Evolutionary conservation across 2,113 vertebrate genomes (phyloP).

Genomic region (Actenoides lindsayi): DNA sequence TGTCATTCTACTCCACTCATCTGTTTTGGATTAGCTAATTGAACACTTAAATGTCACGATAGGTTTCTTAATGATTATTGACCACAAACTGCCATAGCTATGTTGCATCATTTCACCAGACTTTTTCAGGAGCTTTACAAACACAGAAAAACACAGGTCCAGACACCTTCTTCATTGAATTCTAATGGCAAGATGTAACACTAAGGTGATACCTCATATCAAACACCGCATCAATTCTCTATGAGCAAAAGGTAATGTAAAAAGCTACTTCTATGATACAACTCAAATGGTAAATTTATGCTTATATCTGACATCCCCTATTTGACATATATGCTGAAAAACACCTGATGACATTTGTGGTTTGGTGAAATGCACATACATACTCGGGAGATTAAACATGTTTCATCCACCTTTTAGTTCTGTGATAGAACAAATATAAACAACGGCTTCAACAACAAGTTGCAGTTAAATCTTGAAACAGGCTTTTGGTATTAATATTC

Average conservation of each 20-base stretch:
- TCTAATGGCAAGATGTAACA: not conserved
- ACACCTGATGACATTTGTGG: not conserved
- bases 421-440: not conserved
- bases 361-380: not conserved
- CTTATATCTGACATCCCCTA: not conserved
- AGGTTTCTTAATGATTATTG: not conserved
- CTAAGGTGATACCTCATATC: not conserved
- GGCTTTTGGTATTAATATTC: not conserved
- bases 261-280: not conserved
- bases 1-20: not conserved
- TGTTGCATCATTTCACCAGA: fast-evolving
- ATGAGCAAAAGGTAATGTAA: not conserved
- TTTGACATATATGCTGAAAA: not conserved
- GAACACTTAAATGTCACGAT: fast-evolving
- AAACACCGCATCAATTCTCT: not conserved
- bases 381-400: not conserved
- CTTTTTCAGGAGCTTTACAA: not conserved
- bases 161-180: not conserved
- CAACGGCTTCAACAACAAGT: not conserved
- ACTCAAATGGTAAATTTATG: not conserved
- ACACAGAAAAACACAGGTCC: not conserved
- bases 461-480: not conserved
- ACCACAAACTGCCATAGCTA: not conserved
- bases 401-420: not conserved
- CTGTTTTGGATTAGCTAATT: not conserved